Percentiles rank a stretch among this genome's conserved stretches.
Conservation (phyloP, 2,797 vertebrate species). For the Tachyglossus aculeatus region DNA sequence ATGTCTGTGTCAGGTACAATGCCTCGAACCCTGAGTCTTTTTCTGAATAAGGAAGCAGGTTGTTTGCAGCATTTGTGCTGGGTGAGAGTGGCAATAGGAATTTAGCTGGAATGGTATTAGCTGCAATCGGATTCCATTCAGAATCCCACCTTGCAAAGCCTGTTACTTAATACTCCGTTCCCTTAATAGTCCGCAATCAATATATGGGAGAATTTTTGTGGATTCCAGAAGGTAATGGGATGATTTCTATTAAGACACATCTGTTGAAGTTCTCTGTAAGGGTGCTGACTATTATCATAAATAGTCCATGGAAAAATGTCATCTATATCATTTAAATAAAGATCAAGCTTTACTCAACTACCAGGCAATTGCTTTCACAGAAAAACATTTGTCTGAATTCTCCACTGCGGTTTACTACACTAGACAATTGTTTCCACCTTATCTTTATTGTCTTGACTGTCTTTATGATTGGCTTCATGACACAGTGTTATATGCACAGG, state of each 20-base stretch:
- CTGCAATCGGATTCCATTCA: conserved; percentile 3
- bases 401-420: background rate
- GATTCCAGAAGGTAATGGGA: conserved; percentile 16
- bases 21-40: background rate
- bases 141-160: background rate
- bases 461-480: background rate
- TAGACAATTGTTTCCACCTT: background rate
- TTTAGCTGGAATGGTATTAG: background rate
- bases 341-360: conserved; percentile 7
- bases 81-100: background rate
- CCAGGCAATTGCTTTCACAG: background rate
- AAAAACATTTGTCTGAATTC: conserved; percentile 1
- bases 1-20: background rate
- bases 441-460: background rate
- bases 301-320: conserved; percentile 6
- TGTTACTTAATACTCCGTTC: background rate
- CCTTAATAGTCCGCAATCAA: conserved; percentile 28
- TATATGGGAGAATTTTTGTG: conserved; percentile 9
- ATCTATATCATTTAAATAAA: conserved; percentile 1
- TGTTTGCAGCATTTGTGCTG: background rate
- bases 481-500: background rate
- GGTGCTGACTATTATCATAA: conserved; percentile 8
- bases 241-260: conserved; percentile 19
- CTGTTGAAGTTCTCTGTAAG: conserved; percentile 18
- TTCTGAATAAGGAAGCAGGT: background rate